Base-by-base conservation (phyloP, 2,797 vertebrate species). In the Gephyroberyx darwinii region DNA sequence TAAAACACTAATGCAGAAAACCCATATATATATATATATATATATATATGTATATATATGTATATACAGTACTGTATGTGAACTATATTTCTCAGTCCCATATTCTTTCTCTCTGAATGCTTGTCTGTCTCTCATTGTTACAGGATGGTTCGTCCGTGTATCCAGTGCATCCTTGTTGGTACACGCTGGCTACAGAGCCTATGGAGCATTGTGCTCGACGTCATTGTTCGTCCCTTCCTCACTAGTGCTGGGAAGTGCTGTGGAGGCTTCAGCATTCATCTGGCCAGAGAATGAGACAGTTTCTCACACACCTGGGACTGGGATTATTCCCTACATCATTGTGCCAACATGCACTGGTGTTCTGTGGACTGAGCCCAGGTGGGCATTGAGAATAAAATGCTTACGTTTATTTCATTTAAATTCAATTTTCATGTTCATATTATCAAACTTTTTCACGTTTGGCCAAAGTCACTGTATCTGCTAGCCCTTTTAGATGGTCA, bases 101-200 rank as follows among this genome's bases (percentile, higher is more conserved):
- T 31, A 35, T 22, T 12, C n/a, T 65, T 5, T 31, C n/a, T n/a
- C n/a, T 68, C 17, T 64, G 48, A 50, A 8, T 66, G 2, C 50
- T 13, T 60, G n/a, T 31, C 37, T 31, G 35, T 35, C 10, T 35
- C 9, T 37, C 69, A 58, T 47, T 55, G 0, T 72, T 8, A 65
- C 85, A 95, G 94, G 94, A 85, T 93, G 68, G 78, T 94, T 1
- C 62, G 87, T 30, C 94, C 94, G 0, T 93, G 90, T 54, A 52
- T 92, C 65, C 88, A 88, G 55, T 91, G 87, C 26, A 4, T 89
- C 55, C 65, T 81, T 2, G 79, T 93, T 8, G 91, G 91, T 62
- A 91, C 86, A 3, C 60, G 61, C 37, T 94, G 93, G 90, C 75
- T 94, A 33, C 87, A 92, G 86, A 86, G 67, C 14, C 69, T 94